phyloP scores from a whole-genome alignment of 2,888 invertebrate species.

The Xestia sexstrigata region DNA sequence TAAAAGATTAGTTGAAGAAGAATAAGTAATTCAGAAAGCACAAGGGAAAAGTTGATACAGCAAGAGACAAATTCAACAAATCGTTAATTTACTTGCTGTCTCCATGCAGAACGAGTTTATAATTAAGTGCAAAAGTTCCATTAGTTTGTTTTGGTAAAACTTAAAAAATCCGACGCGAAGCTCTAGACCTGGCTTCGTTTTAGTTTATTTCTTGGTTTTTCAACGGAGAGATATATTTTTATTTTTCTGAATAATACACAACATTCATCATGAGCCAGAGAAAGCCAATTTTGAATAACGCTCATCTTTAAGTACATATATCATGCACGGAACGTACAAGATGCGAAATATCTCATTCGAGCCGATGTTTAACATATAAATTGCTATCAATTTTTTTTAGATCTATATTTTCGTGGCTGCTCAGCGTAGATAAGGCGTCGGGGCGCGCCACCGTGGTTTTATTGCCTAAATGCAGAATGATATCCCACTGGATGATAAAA shows the following conservation, averaged over 20 bases:
- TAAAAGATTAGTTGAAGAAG: neutral
- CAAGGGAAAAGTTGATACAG: neutral
- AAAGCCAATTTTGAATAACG: slow-evolving; percentile 65
- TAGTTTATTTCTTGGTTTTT: slow-evolving; percentile 1
- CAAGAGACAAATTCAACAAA: neutral
- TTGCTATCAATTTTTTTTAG: slow-evolving; percentile 87
- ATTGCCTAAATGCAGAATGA: slow-evolving; percentile 80
- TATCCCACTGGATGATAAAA: slow-evolving; percentile 76
- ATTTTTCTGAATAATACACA: slow-evolving; percentile 27
- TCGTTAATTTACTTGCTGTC: slow-evolving; percentile 7
- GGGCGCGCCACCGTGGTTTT: slow-evolving; percentile 76
- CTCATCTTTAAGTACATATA: slow-evolving; percentile 69
- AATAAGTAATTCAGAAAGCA: neutral
- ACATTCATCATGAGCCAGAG: slow-evolving; percentile 60
- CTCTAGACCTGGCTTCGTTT: slow-evolving; percentile 2
- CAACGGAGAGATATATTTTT: neutral
- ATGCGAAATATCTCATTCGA: slow-evolving; percentile 84
- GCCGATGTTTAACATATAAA: slow-evolving; percentile 88
- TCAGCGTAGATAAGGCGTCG: slow-evolving; percentile 79
- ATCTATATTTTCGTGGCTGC: slow-evolving; percentile 85
- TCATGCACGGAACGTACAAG: slow-evolving; percentile 76
- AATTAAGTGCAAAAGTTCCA: neutral
- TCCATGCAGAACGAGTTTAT: slow-evolving; percentile 4
- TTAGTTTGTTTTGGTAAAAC: slow-evolving; percentile 1
- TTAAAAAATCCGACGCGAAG: neutral